Conservation (phyloP, 1,140 invertebrate genomes). For the Whitmania pigra region DNA sequence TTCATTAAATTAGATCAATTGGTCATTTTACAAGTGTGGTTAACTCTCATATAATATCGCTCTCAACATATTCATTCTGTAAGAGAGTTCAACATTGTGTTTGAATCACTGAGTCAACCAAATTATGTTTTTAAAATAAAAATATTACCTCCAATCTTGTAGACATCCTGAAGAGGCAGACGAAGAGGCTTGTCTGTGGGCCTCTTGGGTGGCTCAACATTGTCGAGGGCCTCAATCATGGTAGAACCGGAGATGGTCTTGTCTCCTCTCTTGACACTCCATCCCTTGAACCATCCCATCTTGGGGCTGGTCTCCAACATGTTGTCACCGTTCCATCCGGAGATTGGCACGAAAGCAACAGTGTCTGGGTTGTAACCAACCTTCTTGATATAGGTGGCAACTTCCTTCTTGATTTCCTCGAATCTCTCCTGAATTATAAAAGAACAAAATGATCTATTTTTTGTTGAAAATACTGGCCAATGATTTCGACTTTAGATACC, state of each 20-base stretch:
- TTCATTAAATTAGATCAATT: neutral
- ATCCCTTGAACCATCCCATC: conserved; percentile 81
- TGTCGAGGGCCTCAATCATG: conserved; percentile 81
- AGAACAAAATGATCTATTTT: no score
- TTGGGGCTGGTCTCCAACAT: conserved; percentile 83
- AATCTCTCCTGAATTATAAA: no score
- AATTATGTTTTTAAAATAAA: neutral
- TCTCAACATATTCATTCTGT: neutral
- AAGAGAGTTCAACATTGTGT: conserved; percentile 3
- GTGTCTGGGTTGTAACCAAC: no score
- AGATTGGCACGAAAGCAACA: conserved; percentile 98
- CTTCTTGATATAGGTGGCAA: no score
- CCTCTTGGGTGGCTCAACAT: conserved; percentile 71
- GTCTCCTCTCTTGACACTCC: conserved; percentile 35
- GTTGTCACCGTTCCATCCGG: conserved; percentile 96
- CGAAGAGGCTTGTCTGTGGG: conserved; percentile 91
- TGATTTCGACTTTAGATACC: no score
- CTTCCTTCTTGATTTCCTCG: no score
- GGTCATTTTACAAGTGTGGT: neutral
- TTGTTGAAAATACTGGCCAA: no score
- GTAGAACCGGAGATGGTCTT: conserved; percentile 82
- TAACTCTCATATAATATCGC: neutral
- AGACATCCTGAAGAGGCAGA: conserved; percentile 90
- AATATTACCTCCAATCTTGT: conserved; percentile 81
- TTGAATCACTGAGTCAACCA: neutral